These are phyloP conservation scores for Drosophila merina DNA, from an alignment of 2,888 invertebrate genomes.

Conservation along the genomic window DNA sequence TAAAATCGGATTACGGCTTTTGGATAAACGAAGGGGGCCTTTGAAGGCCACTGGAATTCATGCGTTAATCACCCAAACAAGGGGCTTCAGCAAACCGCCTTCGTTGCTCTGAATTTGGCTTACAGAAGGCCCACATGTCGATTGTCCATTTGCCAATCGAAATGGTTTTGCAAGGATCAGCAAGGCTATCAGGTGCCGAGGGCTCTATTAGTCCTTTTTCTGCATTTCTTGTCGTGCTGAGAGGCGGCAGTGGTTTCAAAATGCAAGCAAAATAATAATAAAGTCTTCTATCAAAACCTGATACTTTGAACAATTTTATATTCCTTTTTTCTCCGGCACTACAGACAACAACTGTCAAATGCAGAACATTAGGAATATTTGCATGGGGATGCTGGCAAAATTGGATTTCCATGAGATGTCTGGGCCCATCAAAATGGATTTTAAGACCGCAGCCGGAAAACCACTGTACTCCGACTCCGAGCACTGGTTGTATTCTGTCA, in stretches of 20 bases:
- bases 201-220: not conserved
- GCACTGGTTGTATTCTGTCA: constrained; percentile 15
- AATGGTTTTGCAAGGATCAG: constrained; percentile 17
- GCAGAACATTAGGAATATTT: constrained; percentile 6
- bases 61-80: constrained; percentile 54
- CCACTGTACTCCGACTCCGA: constrained; percentile 22
- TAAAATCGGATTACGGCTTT: constrained; percentile 24
- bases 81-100: constrained; percentile 43
- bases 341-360: constrained; percentile 15
- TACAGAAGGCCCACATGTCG: constrained; percentile 29
- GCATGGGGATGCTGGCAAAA: not conserved
- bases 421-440: constrained; percentile 26
- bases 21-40: constrained; percentile 13
- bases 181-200: constrained; percentile 15
- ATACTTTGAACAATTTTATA: no score
- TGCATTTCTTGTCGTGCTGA: constrained; percentile 3
- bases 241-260: constrained; percentile 3
- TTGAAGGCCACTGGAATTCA: constrained; percentile 53
- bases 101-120: constrained; percentile 34
- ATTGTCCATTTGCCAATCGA: constrained; percentile 24
- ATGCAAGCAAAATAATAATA: not conserved
- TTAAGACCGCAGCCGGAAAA: constrained; percentile 23
- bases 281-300: no score
- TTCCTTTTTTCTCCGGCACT: not conserved
- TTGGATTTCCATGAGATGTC: not conserved